phyloP scores from a whole-genome alignment of 2,888 invertebrate genomes.

The Troides aeacus region DNA sequence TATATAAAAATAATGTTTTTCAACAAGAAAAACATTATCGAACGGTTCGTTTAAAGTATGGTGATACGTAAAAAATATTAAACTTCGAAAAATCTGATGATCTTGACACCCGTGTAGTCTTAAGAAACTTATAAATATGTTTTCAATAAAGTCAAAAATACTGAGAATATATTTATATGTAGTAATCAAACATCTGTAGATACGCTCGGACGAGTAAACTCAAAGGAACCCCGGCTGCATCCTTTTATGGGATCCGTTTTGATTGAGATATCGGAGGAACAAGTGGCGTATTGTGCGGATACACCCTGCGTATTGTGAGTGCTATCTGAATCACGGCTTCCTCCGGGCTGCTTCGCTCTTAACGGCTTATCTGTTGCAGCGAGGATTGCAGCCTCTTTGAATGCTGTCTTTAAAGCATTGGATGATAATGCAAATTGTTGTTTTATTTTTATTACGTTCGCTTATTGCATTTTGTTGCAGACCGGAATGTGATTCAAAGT shows the following conservation, averaged over 20 bases:
- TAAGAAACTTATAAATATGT: too few relatives aligned
- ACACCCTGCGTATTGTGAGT: conserved; percentile 18
- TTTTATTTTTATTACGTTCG: background rate
- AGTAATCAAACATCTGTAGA: conserved; percentile 1
- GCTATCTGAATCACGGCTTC: conserved; percentile 25
- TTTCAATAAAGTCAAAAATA: too few relatives aligned
- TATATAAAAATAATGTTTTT: too few relatives aligned
- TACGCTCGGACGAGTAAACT: conserved; percentile 35
- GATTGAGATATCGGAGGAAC: conserved; percentile 36
- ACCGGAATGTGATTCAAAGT: too few relatives aligned
- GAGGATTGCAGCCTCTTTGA: conserved; percentile 12
- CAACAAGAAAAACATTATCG: too few relatives aligned
- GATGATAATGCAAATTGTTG: background rate
- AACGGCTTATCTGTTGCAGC: conserved; percentile 15
- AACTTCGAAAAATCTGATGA: too few relatives aligned
- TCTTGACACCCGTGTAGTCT: too few relatives aligned
- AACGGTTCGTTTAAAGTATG: too few relatives aligned
- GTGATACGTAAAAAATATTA: too few relatives aligned
- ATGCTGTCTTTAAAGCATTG: conserved; percentile 13
- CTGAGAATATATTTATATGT: too few relatives aligned
- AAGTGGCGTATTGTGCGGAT: conserved; percentile 31
- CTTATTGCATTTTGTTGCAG: too few relatives aligned
- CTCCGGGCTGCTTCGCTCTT: conserved; percentile 15
- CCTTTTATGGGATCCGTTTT: conserved; percentile 20
- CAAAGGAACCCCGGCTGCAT: conserved; percentile 31